Conservation (phyloP, 2,888 invertebrate species). For the Arge pagana region DNA sequence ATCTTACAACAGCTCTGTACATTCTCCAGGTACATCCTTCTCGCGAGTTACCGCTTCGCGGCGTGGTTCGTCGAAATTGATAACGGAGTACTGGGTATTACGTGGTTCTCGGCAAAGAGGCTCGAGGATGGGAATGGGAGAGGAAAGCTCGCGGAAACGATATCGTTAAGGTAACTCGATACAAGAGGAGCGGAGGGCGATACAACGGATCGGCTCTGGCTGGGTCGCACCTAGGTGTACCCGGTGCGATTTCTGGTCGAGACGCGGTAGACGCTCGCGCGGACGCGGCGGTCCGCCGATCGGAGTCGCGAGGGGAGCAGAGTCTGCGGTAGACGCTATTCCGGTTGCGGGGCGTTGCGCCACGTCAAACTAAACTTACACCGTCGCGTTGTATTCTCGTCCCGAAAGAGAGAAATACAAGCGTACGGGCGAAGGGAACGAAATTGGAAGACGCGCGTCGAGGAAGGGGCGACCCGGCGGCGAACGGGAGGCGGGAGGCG, state of each 20-base stretch:
- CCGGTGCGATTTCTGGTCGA: no score
- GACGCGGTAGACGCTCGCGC: not conserved
- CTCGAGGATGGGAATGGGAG: no score
- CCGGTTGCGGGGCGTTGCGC: slow-evolving; percentile 49
- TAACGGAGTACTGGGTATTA: no score
- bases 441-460: slow-evolving; percentile 24
- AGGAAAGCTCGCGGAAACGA: no score
- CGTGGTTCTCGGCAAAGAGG: no score
- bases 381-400: slow-evolving; percentile 50
- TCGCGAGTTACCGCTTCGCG: no score
- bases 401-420: slow-evolving; percentile 32
- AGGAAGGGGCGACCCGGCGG: no score
- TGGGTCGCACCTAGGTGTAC: slow-evolving; percentile 3
- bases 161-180: slow-evolving; percentile 6
- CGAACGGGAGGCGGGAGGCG: not conserved
- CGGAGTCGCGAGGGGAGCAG: slow-evolving; percentile 13
- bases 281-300: not conserved
- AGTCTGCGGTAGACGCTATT: slow-evolving; percentile 43
- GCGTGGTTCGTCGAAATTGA: no score
- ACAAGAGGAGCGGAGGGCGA: slow-evolving; percentile 3
- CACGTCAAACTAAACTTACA: slow-evolving; percentile 42
- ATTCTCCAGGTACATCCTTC: no score
- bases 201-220: slow-evolving; percentile 15
- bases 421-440: slow-evolving; percentile 15
- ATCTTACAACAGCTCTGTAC: no score